phyloP scores from a whole-genome alignment of 2,888 invertebrate genomes.

The Spodoptera picta region DNA sequence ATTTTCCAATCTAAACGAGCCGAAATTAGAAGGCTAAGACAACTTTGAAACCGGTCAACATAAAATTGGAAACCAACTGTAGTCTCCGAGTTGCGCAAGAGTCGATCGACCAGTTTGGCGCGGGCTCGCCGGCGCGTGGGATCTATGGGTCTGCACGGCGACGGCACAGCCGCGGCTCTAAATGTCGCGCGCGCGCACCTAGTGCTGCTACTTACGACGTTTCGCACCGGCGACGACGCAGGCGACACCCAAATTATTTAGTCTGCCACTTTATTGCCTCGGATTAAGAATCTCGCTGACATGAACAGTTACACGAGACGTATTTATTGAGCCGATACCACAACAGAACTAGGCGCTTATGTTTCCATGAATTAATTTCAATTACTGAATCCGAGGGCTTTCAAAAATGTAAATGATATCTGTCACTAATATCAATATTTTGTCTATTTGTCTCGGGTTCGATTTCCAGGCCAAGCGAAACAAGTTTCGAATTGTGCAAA shows the following conservation, averaged over 20 bases:
- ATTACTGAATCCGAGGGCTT: too few relatives aligned
- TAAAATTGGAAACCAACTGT: constrained; percentile 89
- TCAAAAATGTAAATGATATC: constrained; percentile 6
- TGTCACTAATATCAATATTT: constrained; percentile 15
- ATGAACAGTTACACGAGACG: constrained; percentile 77
- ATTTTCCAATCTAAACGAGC: constrained; percentile 88
- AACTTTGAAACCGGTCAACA: constrained; percentile 88
- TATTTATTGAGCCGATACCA: constrained; percentile 46
- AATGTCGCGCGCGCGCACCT: constrained; percentile 43
- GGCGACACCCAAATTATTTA: constrained; percentile 68
- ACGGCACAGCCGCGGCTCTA: constrained; percentile 19
- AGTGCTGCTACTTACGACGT: constrained; percentile 66
- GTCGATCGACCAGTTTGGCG: constrained; percentile 83
- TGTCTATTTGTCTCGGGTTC: constrained; percentile 32
- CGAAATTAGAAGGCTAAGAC: constrained; percentile 88
- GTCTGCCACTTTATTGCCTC: constrained; percentile 78
- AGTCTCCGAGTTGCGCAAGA: constrained; percentile 85
- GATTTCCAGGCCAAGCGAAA: constrained; percentile 57
- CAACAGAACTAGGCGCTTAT: too few relatives aligned
- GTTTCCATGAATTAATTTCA: too few relatives aligned
- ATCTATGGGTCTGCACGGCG: constrained; percentile 69
- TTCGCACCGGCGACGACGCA: constrained; percentile 41
- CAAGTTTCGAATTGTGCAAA: constrained; percentile 56
- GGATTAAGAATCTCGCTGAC: constrained; percentile 83
- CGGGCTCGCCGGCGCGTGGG: constrained; percentile 78